Evolutionary conservation across 2,888 invertebrate genomes (phyloP).

Genomic region (Drosophila tripunctata): DNA sequence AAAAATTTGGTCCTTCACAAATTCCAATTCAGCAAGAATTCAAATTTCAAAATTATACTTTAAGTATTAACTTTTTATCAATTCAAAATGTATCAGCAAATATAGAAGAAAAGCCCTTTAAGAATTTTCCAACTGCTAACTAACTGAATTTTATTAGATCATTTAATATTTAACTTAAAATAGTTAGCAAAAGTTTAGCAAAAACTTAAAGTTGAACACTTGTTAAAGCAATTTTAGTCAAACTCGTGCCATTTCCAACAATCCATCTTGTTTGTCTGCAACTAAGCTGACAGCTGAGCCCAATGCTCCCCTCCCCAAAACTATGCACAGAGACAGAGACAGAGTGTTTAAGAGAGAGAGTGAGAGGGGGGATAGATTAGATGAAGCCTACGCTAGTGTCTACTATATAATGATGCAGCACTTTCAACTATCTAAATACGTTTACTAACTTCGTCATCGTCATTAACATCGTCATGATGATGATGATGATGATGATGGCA

Average conservation of each 20-base stretch:
- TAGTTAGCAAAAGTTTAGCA: background rate
- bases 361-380: background rate
- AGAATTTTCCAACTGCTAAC: too few relatives aligned
- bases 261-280: conserved; percentile 6
- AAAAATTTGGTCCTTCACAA: too few relatives aligned
- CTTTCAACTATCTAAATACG: conserved; percentile 25
- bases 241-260: conserved; percentile 14
- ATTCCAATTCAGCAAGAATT: too few relatives aligned
- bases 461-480: background rate
- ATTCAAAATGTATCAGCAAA: too few relatives aligned
- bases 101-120: too few relatives aligned
- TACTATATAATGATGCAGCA: conserved; percentile 45
- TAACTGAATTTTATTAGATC: background rate
- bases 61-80: too few relatives aligned
- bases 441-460: background rate
- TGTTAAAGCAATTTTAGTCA: background rate
- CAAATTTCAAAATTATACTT: too few relatives aligned
- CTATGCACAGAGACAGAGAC: background rate
- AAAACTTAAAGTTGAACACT: background rate
- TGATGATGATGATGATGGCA: conserved; percentile 11
- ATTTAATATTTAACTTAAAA: background rate
- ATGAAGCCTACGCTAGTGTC: conserved; percentile 9
- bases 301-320: conserved; percentile 1
- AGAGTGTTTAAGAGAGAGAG: background rate
- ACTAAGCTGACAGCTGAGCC: conserved; percentile 26